Conservation (phyloP, 2,888 invertebrate species). For the Epistrophella euchroma region DNA sequence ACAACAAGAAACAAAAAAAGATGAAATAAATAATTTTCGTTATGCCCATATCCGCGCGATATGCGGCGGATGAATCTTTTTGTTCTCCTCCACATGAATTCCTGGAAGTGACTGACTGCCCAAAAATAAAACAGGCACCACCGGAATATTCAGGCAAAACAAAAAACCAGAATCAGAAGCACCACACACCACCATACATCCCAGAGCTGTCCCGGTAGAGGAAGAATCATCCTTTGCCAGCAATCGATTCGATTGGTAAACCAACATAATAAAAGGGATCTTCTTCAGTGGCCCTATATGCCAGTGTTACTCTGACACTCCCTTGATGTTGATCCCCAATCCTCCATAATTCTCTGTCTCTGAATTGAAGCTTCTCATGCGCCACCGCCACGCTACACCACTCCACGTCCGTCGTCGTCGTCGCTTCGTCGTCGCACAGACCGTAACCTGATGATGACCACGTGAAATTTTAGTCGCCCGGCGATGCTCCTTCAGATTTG, state of each 20-base stretch:
- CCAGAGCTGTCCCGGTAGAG: not conserved
- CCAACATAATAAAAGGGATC: slow-evolving; percentile 42
- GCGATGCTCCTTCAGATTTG: not conserved
- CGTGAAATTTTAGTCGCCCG: slow-evolving; percentile 31
- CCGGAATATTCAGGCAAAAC: slow-evolving; percentile 37
- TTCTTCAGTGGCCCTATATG: slow-evolving; percentile 39
- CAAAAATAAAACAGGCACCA: slow-evolving; percentile 55
- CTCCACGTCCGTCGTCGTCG: not conserved
- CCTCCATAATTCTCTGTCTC: slow-evolving; percentile 38
- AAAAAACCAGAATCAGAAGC: slow-evolving; percentile 1
- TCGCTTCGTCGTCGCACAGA: too few species aligned
- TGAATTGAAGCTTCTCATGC: slow-evolving; percentile 30
- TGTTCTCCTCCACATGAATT: slow-evolving; percentile 75
- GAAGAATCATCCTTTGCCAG: slow-evolving; percentile 24
- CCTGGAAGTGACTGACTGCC: slow-evolving; percentile 74
- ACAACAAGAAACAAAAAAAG: slow-evolving; percentile 31
- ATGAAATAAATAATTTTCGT: slow-evolving; percentile 74
- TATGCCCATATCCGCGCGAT: slow-evolving; percentile 70
- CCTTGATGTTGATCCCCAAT: slow-evolving; percentile 31
- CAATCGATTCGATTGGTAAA: slow-evolving; percentile 47
- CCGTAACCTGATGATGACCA: slow-evolving; percentile 53
- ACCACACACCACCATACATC: not conserved
- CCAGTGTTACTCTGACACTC: slow-evolving; percentile 58
- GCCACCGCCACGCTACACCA: not conserved
- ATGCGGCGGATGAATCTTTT: slow-evolving; percentile 71